Base-by-base conservation (phyloP, 2,888 invertebrate genomes). In the Drosophila borealis region DNA sequence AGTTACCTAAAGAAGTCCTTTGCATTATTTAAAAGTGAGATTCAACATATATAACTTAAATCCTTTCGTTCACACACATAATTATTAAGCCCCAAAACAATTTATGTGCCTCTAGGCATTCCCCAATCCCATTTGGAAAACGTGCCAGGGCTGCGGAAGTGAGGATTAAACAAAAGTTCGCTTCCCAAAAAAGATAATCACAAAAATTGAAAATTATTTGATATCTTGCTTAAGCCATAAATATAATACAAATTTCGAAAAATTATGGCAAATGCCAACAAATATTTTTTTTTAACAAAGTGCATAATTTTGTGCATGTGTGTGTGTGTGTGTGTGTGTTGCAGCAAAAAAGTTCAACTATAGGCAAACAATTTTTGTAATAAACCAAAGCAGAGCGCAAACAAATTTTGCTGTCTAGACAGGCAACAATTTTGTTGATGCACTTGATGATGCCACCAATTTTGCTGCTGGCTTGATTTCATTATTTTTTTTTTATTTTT, bases 371-470 rank as follows among this genome's bases (percentile, higher is more conserved):
- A 70, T 76, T 74, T 73, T 74, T 66, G 54, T 62, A 76, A 74
- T 79, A 79, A 79, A 74, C 70, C 80, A 71, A 62, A 63, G 56
- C 46, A 25, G 17, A 60, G 50, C 50, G 41, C 51, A 64, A 76
- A 66, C 67, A 77, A 80, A 63, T 71, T 78, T 72, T 62, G 49
- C 51, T 59, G 78, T 80, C 81, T 74, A 80, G 81, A 75, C 74
- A 70, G 78, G 34, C 72, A 80, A 78, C 69, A 67, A 74, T 79
- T 77, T 80, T 80, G 67, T 66, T 64, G 72, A 79, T 79, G 70
- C 74, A 66, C 63, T 73, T 46, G 42, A 78, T 60, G 63, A 57
- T 54, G 60, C 25, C 59, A 54, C 64, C 50, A 57, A 51, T 63
- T 60, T 67, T 55, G 44, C 41, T 48, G 46, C 29, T 45, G 14